Evolutionary conservation across 2,888 invertebrate species (phyloP), one percentile per base, ranked within the genome.

Genomic region (Nesidiocoris tenuis): DNA sequence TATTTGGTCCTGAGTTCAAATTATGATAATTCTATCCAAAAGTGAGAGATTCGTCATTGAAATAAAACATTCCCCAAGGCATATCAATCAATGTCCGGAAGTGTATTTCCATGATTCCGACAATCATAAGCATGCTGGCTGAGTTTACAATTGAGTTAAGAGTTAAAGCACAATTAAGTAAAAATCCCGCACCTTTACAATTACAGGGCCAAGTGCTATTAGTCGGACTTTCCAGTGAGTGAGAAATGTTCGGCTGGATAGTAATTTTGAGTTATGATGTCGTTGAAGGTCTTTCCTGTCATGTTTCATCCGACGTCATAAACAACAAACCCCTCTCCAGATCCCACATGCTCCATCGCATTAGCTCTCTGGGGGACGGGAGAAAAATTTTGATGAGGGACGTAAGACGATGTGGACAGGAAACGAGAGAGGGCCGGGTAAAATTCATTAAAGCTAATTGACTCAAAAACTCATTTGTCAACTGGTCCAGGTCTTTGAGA

Each of bases 391-490:
- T 7, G 39, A 39, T 12, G 39, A 39, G 3, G 39, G 39, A 39
- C 12, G 39, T 39, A 39, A 39, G 39, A n/a, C n/a, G 23, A 23
- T 7, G 61, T 2, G 2, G 63, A 23, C 16, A 12, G 21, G 21
- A 25, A n/a, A 39, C n/a, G 1, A 18, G 65, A 65, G 54, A 39
- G 65, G 54, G 19, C 25, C 57, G 59, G 70, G 23, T 57, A 16
- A 72, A 63, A 72, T 72, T 72, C 55, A 72, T 72, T 72, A 72
- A 72, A 63, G 61, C 72, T 72, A 72, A 72, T 72, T 72, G 72
- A 72, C 72, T 72, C 72, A 72, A 61, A 72, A 72, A 72, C 61
- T 72, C 72, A 61, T 72, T 72, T 72, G 63, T 72, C 72, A 72
- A 72, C 39, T 39, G 39, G 5, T 3, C 12, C 39, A 12, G 39